A percentile compares a stretch with the other conserved stretches of the same genome.
These are phyloP conservation scores for Danaus melanippus DNA, from an alignment of 1,140 invertebrate species.

Conservation along the genomic window DNA sequence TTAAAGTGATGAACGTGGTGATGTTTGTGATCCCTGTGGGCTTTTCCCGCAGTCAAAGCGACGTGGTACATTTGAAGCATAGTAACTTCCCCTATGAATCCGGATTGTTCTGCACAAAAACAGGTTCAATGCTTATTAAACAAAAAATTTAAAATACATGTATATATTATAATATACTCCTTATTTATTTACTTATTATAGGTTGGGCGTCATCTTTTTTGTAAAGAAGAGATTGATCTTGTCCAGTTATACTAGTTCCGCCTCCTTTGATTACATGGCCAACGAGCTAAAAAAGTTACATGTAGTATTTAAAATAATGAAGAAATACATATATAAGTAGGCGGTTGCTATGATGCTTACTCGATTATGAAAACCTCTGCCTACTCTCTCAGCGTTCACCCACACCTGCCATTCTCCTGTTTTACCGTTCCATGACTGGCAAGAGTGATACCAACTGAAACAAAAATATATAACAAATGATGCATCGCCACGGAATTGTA, in stretches of 20 bases:
- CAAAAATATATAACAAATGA: slow-evolving; percentile 6
- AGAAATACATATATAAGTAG: slow-evolving; percentile 1
- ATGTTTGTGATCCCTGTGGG: slow-evolving; percentile 87
- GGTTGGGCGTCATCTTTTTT: slow-evolving; percentile 73
- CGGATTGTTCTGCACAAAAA: slow-evolving; percentile 71
- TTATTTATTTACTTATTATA: slow-evolving; percentile 64
- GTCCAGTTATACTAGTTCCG: slow-evolving; percentile 81
- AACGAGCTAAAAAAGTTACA: slow-evolving; percentile 75
- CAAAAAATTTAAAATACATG: not conserved
- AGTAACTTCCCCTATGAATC: slow-evolving; percentile 83
- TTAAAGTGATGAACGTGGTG: slow-evolving; percentile 85
- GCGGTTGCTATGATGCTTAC: slow-evolving; percentile 69
- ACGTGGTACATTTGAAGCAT: slow-evolving; percentile 84
- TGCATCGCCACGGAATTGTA: no score
- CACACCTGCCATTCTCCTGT: slow-evolving; percentile 91
- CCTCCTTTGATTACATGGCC: slow-evolving; percentile 83
- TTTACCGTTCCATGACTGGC: slow-evolving; percentile 88
- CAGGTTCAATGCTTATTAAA: no score
- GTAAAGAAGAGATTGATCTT: slow-evolving; percentile 73
- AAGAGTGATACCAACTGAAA: slow-evolving; percentile 85
- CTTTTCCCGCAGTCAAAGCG: slow-evolving; percentile 84
- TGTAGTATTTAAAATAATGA: slow-evolving; percentile 3
- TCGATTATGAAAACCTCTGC: slow-evolving; percentile 86
- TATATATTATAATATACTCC: not conserved
- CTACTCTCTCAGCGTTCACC: slow-evolving; percentile 86